These are phyloP conservation scores for Diadumene lineata DNA, from an alignment of 92 coral and sea anemone species.

Conservation along the genomic window DNA sequence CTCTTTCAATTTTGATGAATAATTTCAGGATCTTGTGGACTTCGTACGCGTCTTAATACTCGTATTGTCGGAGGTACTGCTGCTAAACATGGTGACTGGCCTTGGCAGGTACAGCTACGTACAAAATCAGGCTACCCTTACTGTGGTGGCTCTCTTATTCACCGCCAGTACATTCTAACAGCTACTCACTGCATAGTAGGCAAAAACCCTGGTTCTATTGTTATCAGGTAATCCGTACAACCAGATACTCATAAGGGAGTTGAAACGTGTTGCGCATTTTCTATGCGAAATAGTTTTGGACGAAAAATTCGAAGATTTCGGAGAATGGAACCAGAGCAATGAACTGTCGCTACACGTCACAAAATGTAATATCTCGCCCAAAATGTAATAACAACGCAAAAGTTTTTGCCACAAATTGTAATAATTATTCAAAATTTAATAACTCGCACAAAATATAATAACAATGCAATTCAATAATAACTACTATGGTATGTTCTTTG, in stretches of 20 bases:
- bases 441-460: no score
- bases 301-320: no score
- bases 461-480: no score
- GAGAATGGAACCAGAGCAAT: no score
- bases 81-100: constrained; percentile 25
- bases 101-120: constrained; percentile 16
- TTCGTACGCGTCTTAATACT: background rate
- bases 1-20: background rate
- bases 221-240: constrained; percentile 36
- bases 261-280: background rate
- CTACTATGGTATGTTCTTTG: no score
- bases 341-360: no score
- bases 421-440: no score
- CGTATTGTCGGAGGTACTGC: constrained; percentile 21
- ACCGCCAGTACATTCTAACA: constrained; percentile 34
- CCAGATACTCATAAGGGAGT: background rate
- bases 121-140: constrained; percentile 39
- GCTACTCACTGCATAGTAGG: constrained; percentile 49
- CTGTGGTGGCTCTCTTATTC: constrained; percentile 51
- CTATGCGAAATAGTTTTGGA: no score
- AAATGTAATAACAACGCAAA: no score
- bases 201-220: constrained; percentile 23
- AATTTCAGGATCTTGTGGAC: constrained; percentile 5
- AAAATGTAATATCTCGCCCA: no score
- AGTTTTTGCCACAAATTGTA: no score